phyloP scores from a whole-genome alignment of 1,140 invertebrate genomes.

The Chironomus tepperi region DNA sequence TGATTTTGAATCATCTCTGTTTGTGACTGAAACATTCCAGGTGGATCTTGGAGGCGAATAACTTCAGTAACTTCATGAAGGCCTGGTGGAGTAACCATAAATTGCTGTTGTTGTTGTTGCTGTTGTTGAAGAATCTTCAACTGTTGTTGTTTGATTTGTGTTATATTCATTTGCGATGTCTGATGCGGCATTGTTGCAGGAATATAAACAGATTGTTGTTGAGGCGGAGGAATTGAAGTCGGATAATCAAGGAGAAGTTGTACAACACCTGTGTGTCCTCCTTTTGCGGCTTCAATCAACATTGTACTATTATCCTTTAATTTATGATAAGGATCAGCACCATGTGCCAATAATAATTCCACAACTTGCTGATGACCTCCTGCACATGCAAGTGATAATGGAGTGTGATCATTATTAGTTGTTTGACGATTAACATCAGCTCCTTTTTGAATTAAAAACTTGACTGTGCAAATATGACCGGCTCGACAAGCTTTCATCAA shows the following conservation, averaged over 20 bases:
- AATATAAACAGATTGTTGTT: slow-evolving; percentile 29
- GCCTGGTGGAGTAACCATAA: slow-evolving; percentile 36
- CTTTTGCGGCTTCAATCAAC: slow-evolving; percentile 96
- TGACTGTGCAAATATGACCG: slow-evolving; percentile 96
- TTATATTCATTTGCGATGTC: slow-evolving; percentile 31
- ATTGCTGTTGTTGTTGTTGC: slow-evolving; percentile 30
- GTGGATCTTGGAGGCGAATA: slow-evolving; percentile 41
- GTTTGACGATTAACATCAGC: slow-evolving; percentile 92
- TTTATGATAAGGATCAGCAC: slow-evolving; percentile 92
- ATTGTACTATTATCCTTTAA: slow-evolving; percentile 98
- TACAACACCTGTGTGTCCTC: slow-evolving; percentile 91
- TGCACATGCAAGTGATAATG: slow-evolving; percentile 92
- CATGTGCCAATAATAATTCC: slow-evolving; percentile 77
- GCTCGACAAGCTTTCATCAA: slow-evolving; percentile 98
- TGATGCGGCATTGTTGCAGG: slow-evolving; percentile 39
- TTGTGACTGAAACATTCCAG: slow-evolving; percentile 33
- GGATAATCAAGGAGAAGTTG: slow-evolving; percentile 91
- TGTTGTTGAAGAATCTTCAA: slow-evolving; percentile 30
- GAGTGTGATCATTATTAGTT: slow-evolving; percentile 96
- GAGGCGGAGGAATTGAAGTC: slow-evolving; percentile 55
- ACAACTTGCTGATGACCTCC: slow-evolving; percentile 90
- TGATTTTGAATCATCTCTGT: background rate
- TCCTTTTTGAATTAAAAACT: slow-evolving; percentile 87
- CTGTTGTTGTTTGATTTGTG: slow-evolving; percentile 26
- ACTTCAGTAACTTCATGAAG: slow-evolving; percentile 48